Base-by-base conservation (phyloP, 1,140 invertebrate genomes). In the Thereuonema tuberculata region DNA sequence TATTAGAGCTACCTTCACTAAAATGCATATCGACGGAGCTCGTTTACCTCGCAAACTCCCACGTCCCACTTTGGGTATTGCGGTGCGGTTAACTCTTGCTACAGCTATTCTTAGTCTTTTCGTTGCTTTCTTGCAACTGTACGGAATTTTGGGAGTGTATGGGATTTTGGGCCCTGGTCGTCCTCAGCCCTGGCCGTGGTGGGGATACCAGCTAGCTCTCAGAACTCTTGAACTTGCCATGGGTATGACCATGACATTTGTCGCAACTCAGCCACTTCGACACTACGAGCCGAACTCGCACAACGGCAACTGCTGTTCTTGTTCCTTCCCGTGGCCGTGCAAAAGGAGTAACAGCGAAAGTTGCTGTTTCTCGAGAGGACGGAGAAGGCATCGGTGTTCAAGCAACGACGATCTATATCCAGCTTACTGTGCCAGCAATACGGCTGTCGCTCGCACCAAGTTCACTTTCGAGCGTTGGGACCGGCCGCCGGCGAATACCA, bases 31-130 rank as follows among this genome's bases (percentile, higher is more conserved):
- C 28, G 67, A 67, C 48, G 65, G 64, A 26, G 63, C 62, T 54
- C 61, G 59, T 5, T 52, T 69, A 21, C 67, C 69, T 9, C 63
- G 64, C 29, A 66, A 65, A 61, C 57, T 70, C n/a, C 68, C 68
- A 12, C 62, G 61, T 55, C 69, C 70, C 25, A 71, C 64, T 78
- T 79, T 87, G 0, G 83, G 49, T 83, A 86, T 72, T 63, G 87
- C 88, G 1, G 87, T 91, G 28, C 86, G 89, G 60, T 86, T 91
- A 29, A 91, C 87, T 14, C 81, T 93, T 57, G 84, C 87, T 0
- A 86, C 86, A 0, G 86, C 89, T 0, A 73, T 93, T 57, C 72
- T 92, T 14, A 90, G 89, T 69, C 78, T 92, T 21, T 67, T 91
- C 2, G 81, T 89, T 74, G 87, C 86, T 3, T 80, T 81, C 0